Evolutionary conservation across 64 coral and sea anemone species (phyloP).

Genomic region (Anthopleura sola): DNA sequence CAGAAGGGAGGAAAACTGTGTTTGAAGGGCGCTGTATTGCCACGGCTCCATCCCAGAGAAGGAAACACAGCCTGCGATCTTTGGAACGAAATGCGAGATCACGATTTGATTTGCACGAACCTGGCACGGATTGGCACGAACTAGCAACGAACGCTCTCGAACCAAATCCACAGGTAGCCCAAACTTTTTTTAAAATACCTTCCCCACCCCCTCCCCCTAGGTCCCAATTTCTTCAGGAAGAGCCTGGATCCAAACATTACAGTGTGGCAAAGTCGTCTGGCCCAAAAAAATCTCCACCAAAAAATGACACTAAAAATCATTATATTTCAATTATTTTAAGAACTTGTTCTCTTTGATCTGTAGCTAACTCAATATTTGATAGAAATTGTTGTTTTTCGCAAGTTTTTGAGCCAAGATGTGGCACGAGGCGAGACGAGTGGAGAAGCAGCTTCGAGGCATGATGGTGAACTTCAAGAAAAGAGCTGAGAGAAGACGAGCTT

Average conservation of each 20-base stretch:
- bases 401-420: slow-evolving; percentile 55
- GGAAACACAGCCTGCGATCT: neutral
- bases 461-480: slow-evolving; percentile 98
- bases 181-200: neutral
- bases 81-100: slow-evolving; percentile 13
- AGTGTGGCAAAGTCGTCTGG: neutral
- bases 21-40: neutral
- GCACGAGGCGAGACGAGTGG: slow-evolving; percentile 95
- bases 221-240: neutral
- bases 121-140: neutral
- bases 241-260: neutral
- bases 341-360: neutral
- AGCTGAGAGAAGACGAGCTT: slow-evolving; percentile 87
- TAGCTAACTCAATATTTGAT: neutral
- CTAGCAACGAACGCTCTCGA: neutral
- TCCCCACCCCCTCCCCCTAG: neutral
- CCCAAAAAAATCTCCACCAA: neutral
- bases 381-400: neutral
- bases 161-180: neutral
- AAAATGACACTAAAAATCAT: neutral
- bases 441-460: slow-evolving; percentile 88
- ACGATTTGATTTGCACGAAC: slow-evolving; percentile 7
- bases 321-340: neutral
- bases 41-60: neutral
- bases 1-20: neutral